phyloP scores from a whole-genome alignment of 1,140 invertebrate genomes.

The Subanguina moxae region DNA sequence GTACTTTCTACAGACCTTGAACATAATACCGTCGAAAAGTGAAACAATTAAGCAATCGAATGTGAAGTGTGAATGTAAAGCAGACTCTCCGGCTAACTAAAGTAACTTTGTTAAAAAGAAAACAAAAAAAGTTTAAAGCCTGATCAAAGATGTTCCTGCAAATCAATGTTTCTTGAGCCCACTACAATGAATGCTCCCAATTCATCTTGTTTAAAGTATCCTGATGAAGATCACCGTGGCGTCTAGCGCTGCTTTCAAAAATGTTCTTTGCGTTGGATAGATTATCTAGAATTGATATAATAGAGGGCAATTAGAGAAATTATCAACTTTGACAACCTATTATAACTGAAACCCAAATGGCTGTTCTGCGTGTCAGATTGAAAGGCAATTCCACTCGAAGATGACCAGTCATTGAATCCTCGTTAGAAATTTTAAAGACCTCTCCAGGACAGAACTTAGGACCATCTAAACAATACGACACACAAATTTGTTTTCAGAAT shows the following conservation, averaged over 20 bases:
- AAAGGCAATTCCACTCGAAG: slow-evolving; percentile 31
- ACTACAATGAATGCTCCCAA: slow-evolving; percentile 37
- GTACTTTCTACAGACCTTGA: slow-evolving; percentile 27
- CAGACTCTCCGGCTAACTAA: slow-evolving; percentile 21
- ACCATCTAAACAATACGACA: slow-evolving; percentile 18
- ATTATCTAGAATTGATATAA: no score
- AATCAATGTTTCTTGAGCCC: slow-evolving; percentile 40
- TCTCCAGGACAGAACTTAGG: slow-evolving; percentile 36
- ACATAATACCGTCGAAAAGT: slow-evolving; percentile 30
- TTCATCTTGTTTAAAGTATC: slow-evolving; percentile 23
- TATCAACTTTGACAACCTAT: not conserved
- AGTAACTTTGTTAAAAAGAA: no score
- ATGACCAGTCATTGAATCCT: slow-evolving; percentile 15
- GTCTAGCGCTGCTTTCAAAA: no score
- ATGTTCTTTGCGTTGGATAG: no score
- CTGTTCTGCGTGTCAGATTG: slow-evolving; percentile 21
- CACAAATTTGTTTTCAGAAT: not conserved
- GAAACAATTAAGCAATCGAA: slow-evolving; percentile 34
- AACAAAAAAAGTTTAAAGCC: no score
- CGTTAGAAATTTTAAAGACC: slow-evolving; percentile 40
- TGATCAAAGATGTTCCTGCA: slow-evolving; percentile 41
- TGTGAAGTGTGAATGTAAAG: slow-evolving; percentile 22
- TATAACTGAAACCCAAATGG: slow-evolving; percentile 14
- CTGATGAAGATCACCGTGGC: no score
- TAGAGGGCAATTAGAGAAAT: not conserved